Evolutionary conservation across 2,888 invertebrate species (phyloP), one percentile per base, ranked within the genome.

Genomic region (Heliconius sara): DNA sequence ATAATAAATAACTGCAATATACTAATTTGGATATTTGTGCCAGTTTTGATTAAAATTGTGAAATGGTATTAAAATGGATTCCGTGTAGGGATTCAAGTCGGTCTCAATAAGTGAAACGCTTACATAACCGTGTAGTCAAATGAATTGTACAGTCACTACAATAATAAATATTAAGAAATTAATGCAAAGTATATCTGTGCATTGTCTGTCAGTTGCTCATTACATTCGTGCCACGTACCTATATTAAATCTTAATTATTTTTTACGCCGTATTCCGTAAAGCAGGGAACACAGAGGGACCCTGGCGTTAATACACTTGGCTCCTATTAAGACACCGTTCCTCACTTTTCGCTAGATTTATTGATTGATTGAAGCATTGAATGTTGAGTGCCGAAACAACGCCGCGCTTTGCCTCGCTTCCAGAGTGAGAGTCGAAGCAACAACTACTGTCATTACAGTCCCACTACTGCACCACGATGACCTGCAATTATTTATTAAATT

Each of bases 21-120:
- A 60, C 60, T 73, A 73, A 73, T 73, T 60, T 60, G 60, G 73
- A 5, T 30, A 60, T n/a, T 39, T 73, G 73, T 57, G 60, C 57
- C 60, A 73, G 60, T 73, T 73, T 73, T 52, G 2, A 52, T 52
- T 52, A 9, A 52, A 52, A 25, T 70, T 43, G 43, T 25, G 70
- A 70, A 70, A 70, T 43, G 22, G 16, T n/a, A 34, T 43, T 68
- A 43, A 19, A n/a, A 43, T 7, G 2, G 27, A 25, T 27, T 9
- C 3, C 70, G 70, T 70, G 43, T 47, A 47, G 70, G 70, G 25
- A 16, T 47, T 9, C 0, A 19, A 39, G 68, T 68, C 22, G 68
- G n/a, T 68, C 68, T 68, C 13, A 68, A 65, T 65, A 27, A 65
- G 7, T 27, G 16, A 7, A n/a, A n/a, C n/a, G n/a, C 16, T 65